These are phyloP conservation scores for Xiphophorus maculatus DNA, from an alignment of 2,113 vertebrate species.

Conservation along the genomic window DNA sequence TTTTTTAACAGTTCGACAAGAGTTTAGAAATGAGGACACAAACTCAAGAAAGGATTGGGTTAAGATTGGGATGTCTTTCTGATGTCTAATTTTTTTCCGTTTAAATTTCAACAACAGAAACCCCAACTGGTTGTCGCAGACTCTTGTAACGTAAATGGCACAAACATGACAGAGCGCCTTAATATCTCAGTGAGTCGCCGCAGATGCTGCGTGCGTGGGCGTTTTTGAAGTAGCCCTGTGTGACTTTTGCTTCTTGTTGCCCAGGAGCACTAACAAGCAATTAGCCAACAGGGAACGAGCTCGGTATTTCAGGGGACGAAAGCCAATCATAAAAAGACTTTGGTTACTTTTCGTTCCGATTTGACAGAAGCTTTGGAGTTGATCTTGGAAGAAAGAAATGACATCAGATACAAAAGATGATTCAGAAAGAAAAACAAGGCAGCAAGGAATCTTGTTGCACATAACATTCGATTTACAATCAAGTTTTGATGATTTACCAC, in stretches of 20 bases:
- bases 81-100: not conserved
- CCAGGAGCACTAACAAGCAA: conserved; percentile 67
- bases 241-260: conserved; percentile 47
- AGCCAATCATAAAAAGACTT: conserved; percentile 29
- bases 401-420: conserved; percentile 28
- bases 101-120: conserved; percentile 21
- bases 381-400: conserved; percentile 3
- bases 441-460: not conserved
- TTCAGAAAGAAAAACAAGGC: conserved; percentile 27
- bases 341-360: conserved; percentile 12
- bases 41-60: not conserved
- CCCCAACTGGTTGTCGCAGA: conserved; percentile 11
- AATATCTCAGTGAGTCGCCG: conserved; percentile 40
- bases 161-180: conserved; percentile 31
- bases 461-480: not conserved
- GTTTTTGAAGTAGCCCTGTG: conserved; percentile 56
- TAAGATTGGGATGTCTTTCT: conserved; percentile 4
- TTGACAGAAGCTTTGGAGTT: conserved; percentile 16
- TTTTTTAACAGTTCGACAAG: conserved; percentile 1
- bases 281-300: conserved; percentile 52
- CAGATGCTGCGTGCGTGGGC: conserved; percentile 50
- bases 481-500: conserved; percentile 10
- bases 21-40: not conserved
- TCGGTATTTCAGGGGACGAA: conserved; percentile 38
- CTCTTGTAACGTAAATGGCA: conserved; percentile 27